These are phyloP conservation scores for Alentia gelatinosa DNA, from an alignment of 2,888 invertebrate genomes.

Conservation along the genomic window DNA sequence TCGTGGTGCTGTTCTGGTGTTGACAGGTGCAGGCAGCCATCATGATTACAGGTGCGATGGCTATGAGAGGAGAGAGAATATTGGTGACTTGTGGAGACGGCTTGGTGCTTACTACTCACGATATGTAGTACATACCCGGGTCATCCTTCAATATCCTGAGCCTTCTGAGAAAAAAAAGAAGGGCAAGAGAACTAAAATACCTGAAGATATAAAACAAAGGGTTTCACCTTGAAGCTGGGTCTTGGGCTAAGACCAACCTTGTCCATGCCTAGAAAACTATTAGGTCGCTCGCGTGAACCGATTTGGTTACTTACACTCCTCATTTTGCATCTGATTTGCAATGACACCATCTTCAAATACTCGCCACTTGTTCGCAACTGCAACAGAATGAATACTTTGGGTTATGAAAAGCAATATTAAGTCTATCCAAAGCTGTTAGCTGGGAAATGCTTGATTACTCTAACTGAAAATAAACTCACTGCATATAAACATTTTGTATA, in stretches of 20 bases:
- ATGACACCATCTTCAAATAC: constrained; percentile 91
- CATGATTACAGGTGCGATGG: no score
- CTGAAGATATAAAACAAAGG: no score
- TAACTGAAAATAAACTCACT: no score
- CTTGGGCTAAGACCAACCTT: no score
- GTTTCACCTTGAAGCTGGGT: not conserved
- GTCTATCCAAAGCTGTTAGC: no score
- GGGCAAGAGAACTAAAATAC: not conserved
- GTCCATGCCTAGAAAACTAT: not conserved
- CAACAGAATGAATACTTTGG: constrained; percentile 76
- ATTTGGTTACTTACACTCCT: constrained; percentile 86
- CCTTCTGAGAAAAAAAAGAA: not conserved
- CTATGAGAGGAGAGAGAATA: no score
- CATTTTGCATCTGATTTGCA: constrained; percentile 89
- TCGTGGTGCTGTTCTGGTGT: no score
- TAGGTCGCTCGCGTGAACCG: not conserved
- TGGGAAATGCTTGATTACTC: no score
- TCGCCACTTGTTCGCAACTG: constrained; percentile 90
- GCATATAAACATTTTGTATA: no score
- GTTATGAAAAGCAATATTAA: no score
- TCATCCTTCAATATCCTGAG: no score
- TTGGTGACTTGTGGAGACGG: not conserved
- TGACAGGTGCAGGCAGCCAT: no score
- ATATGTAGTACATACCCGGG: not conserved
- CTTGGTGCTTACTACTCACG: not conserved